A percentile compares a stretch with the other conserved stretches of the same genome.
Conservation (phyloP, 2,888 invertebrate species). For the Amiota communis region DNA sequence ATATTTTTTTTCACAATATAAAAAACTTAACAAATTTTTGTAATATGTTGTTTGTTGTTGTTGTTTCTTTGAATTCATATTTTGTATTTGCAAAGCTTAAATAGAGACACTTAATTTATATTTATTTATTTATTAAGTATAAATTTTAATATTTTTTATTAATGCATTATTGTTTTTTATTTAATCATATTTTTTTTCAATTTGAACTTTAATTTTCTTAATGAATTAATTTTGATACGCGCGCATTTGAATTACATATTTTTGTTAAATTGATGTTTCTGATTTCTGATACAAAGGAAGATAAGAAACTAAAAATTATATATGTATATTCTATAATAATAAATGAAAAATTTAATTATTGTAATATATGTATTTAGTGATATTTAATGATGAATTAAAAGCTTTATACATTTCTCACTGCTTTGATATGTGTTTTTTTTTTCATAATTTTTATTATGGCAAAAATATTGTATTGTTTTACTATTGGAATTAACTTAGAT, state of each 20-base stretch:
- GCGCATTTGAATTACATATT: not conserved
- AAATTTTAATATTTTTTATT: constrained; percentile 34
- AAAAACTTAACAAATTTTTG: constrained; percentile 63
- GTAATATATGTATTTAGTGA: no score
- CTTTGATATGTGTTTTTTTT: not conserved
- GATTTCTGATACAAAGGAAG: no score
- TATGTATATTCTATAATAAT: no score
- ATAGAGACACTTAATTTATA: constrained; percentile 38
- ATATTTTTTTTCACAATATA: constrained; percentile 53
- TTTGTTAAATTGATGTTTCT: no score
- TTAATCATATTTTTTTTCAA: constrained; percentile 36
- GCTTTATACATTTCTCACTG: no score
- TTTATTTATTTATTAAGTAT: constrained; percentile 43
- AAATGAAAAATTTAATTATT: no score
- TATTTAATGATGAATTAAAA: no score
- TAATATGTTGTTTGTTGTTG: constrained; percentile 49
- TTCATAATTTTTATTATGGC: not conserved
- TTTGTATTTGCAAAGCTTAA: constrained; percentile 48
- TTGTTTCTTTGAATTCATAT: constrained; percentile 31
- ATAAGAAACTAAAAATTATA: no score
- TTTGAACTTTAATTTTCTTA: constrained; percentile 28
- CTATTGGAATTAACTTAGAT: no score
- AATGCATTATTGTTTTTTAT: constrained; percentile 42
- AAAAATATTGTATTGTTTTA: constrained; percentile 11
- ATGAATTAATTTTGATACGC: constrained; percentile 10